Evolutionary conservation across 2,113 vertebrate genomes (phyloP).

Genomic region (Albula goreensis): DNA sequence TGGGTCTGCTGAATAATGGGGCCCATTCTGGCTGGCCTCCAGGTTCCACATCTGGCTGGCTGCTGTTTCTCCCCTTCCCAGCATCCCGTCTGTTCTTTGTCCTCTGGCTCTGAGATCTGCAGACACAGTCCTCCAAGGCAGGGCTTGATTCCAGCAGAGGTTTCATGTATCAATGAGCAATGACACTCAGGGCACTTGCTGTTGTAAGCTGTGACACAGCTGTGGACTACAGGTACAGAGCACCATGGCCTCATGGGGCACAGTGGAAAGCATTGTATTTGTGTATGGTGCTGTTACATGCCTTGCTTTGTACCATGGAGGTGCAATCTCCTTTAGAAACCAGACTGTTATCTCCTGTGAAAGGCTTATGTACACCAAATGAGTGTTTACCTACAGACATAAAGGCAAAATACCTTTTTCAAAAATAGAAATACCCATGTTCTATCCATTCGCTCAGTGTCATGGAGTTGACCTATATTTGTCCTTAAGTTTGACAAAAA

Average conservation of each 20-base stretch:
- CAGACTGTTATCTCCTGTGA: not conserved
- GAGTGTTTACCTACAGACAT: too few relatives aligned
- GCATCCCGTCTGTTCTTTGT: slow-evolving; percentile 53
- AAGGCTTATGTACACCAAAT: too few relatives aligned
- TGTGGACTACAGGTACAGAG: not conserved
- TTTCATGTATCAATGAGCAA: slow-evolving; percentile 63
- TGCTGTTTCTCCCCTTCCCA: slow-evolving; percentile 65
- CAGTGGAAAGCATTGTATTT: not conserved
- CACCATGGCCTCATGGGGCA: not conserved
- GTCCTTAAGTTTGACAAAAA: not conserved
- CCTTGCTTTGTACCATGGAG: not conserved
- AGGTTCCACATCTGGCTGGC: slow-evolving; percentile 72
- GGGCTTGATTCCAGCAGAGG: slow-evolving; percentile 58
- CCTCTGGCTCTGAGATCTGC: slow-evolving; percentile 58
- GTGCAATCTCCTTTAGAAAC: not conserved
- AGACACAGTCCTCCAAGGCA: slow-evolving; percentile 59
- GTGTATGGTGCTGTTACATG: not conserved
- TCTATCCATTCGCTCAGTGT: too few relatives aligned
- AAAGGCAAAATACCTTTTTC: not conserved
- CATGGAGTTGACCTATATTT: not conserved
- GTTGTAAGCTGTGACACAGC: not conserved
- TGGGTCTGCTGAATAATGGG: slow-evolving; percentile 58
- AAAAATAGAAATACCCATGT: not conserved
- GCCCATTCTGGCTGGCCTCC: slow-evolving; percentile 63
- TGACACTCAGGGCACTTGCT: slow-evolving; percentile 42